Conservation (phyloP, 2,113 vertebrate species). For the Hepsetus odoe region DNA sequence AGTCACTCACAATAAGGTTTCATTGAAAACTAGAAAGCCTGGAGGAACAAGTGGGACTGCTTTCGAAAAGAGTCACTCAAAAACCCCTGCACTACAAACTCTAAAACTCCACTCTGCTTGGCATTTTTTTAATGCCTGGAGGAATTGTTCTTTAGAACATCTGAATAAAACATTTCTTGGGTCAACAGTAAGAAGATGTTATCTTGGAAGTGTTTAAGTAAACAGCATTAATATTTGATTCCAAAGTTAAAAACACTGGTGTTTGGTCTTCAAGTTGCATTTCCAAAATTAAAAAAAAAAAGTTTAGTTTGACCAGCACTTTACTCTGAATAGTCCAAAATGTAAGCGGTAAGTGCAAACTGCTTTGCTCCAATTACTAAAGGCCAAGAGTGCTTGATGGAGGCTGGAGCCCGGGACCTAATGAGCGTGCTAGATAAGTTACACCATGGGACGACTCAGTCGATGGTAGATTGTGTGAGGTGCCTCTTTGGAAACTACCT, state of each 20-base stretch:
- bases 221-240: slow-evolving; percentile 4
- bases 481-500: neutral
- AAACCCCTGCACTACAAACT: neutral
- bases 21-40: neutral
- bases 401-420: neutral
- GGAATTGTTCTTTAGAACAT: neutral
- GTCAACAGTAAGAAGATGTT: neutral
- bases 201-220: neutral
- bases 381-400: neutral
- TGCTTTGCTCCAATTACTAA: neutral
- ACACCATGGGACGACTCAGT: neutral
- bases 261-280: neutral
- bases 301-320: neutral
- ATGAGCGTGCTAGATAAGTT: neutral
- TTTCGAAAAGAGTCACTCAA: neutral
- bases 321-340: neutral
- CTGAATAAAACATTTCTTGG: neutral
- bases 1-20: neutral
- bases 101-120: neutral
- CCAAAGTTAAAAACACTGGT: neutral
- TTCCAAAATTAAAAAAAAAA: too few species aligned
- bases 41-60: neutral
- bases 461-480: neutral
- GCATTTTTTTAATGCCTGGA: neutral
- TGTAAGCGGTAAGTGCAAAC: neutral